Evolutionary conservation across 2,888 invertebrate genomes (phyloP).

Genomic region (Cryptophagus acutangulus): DNA sequence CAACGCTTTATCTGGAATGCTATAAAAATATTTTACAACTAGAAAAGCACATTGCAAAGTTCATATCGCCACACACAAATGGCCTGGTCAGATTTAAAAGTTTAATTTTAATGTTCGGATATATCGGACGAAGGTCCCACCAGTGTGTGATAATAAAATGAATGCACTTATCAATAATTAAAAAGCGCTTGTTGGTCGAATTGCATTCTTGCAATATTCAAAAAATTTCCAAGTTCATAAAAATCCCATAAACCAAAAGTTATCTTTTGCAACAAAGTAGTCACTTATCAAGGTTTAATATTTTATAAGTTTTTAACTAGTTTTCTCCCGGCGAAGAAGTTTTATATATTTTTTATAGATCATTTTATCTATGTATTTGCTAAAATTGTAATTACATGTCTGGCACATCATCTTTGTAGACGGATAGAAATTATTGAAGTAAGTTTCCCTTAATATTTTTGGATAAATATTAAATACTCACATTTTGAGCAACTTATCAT

Average conservation of each 20-base stretch:
- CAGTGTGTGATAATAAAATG: conserved; percentile 26
- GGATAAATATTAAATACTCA: too few species aligned
- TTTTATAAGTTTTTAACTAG: conserved; percentile 28
- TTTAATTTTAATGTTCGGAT: conserved; percentile 34
- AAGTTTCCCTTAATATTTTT: too few species aligned
- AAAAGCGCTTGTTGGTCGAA: conserved; percentile 24
- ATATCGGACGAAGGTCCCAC: conserved; percentile 21
- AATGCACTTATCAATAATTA: conserved; percentile 35
- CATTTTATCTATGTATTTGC: conserved; percentile 1
- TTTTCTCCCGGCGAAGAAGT: too few species aligned
- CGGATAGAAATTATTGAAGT: too few species aligned
- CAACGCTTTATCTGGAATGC: conserved; percentile 17
- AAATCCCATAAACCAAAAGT: conserved; percentile 33
- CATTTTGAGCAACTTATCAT: too few species aligned
- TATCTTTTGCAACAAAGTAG: conserved; percentile 31
- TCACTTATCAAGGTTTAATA: conserved; percentile 25
- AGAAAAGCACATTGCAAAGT: conserved; percentile 19
- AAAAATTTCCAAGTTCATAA: conserved; percentile 35
- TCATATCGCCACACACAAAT: conserved; percentile 23
- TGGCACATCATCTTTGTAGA: background rate
- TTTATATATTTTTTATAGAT: too few species aligned
- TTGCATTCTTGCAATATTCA: conserved; percentile 22
- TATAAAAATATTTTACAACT: conserved; percentile 32
- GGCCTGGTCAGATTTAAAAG: conserved; percentile 31
- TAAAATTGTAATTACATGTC: conserved; percentile 5